A percentile compares a stretch with the other conserved stretches of the same genome.
Evolutionary conservation across 1,140 invertebrate genomes (phyloP).

Genomic region (Goniozus legneri): DNA sequence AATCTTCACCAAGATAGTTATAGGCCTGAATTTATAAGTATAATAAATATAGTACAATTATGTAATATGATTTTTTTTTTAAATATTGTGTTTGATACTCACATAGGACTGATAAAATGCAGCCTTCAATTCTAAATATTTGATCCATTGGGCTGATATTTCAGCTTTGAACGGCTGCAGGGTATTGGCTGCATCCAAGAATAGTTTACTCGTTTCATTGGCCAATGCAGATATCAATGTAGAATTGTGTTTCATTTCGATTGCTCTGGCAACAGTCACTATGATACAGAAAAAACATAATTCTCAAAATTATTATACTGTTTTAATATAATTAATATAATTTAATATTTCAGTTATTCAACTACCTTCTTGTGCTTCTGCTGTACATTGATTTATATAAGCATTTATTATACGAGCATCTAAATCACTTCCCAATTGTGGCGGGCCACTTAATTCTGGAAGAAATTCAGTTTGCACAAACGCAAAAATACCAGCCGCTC

Average conservation of each 20-base stretch:
- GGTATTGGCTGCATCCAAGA: constrained; percentile 60
- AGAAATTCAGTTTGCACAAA: constrained; percentile 52
- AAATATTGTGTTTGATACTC: constrained; percentile 31
- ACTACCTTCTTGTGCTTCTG: constrained; percentile 73
- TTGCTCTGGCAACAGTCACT: constrained; percentile 70
- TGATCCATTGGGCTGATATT: constrained; percentile 64
- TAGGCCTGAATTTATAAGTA: constrained; percentile 56
- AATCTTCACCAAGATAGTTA: constrained; percentile 64
- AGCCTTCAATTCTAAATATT: constrained; percentile 67
- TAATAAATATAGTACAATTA: not conserved
- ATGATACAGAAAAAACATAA: constrained; percentile 20
- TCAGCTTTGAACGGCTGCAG: constrained; percentile 58
- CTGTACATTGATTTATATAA: constrained; percentile 67
- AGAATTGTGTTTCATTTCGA: constrained; percentile 67
- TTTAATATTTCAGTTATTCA: too few species aligned
- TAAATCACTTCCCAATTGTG: constrained; percentile 58
- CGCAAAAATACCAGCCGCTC: constrained; percentile 66
- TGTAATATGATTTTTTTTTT: not conserved
- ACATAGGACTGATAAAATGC: constrained; percentile 67
- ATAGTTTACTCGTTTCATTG: constrained; percentile 66
- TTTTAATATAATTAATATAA: constrained; percentile 2
- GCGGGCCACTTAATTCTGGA: constrained; percentile 52
- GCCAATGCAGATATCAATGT: constrained; percentile 64
- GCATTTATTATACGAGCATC: constrained; percentile 63
- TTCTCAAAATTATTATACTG: not conserved